Evolutionary conservation across 2,113 vertebrate genomes (phyloP).

Genomic region (Oryzias curvinotus): DNA sequence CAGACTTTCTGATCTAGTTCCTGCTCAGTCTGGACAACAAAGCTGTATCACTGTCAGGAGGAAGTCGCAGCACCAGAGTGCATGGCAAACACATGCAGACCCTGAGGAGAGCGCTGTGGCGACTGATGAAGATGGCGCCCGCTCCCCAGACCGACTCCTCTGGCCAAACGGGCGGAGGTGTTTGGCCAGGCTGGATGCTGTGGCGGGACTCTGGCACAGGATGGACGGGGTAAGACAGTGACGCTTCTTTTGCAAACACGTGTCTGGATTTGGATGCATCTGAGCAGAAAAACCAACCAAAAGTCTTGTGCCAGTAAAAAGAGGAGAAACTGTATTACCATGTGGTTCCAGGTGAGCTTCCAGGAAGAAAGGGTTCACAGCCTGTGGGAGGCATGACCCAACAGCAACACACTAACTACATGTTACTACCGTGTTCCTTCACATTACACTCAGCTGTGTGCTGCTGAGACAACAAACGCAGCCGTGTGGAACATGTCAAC

Average conservation of each 20-base stretch:
- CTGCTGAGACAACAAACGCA: conserved; percentile 7
- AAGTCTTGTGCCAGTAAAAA: conserved; percentile 31
- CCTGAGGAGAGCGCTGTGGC: conserved; percentile 21
- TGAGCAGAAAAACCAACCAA: no score
- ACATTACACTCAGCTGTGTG: conserved; percentile 7
- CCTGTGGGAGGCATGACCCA: conserved; percentile 32
- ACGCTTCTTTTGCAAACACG: no score
- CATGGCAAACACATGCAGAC: conserved; percentile 50
- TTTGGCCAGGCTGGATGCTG: conserved; percentile 14
- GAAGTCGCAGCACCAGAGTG: not conserved
- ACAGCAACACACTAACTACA: conserved; percentile 39
- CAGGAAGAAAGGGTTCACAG: conserved; percentile 34
- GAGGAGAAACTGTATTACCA: conserved; percentile 41
- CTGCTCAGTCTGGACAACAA: conserved; percentile 32
- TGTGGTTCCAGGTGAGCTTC: no score
- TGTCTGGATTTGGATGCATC: no score
- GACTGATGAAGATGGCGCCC: conserved; percentile 36
- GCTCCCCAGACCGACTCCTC: conserved; percentile 54
- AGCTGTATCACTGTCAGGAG: no score
- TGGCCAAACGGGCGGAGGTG: conserved; percentile 51
- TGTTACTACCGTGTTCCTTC: conserved; percentile 13
- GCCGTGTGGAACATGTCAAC: not conserved
- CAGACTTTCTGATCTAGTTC: conserved; percentile 49
- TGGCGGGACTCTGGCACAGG: conserved; percentile 22
- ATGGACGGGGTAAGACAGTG: not conserved